Conservation (phyloP, 2,113 vertebrate genomes). For the Gallinago media region DNA sequence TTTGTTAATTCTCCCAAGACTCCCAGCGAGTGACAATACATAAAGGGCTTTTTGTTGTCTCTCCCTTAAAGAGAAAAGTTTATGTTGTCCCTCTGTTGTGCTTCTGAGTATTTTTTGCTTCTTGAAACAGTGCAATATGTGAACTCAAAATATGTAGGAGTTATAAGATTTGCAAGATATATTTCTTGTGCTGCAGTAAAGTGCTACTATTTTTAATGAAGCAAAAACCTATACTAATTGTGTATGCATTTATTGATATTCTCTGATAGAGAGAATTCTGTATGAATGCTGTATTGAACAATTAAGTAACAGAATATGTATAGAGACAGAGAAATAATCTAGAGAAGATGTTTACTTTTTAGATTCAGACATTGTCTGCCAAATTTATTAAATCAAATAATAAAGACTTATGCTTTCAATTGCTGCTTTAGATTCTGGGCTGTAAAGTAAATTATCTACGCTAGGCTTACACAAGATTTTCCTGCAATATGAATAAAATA, state of each 20-base stretch:
- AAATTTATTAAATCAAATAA: neutral
- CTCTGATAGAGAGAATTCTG: neutral
- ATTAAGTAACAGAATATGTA: neutral
- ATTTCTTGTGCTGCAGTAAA: neutral
- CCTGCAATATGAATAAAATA: rapidly evolving
- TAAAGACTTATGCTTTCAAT: neutral
- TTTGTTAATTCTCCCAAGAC: neutral
- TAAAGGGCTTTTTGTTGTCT: neutral
- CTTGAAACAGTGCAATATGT: neutral
- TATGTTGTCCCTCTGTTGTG: neutral
- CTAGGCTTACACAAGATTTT: neutral
- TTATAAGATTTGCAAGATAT: neutral
- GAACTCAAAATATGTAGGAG: constrained; percentile 1
- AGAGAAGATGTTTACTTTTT: neutral
- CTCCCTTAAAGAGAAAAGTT: neutral
- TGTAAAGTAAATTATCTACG: neutral
- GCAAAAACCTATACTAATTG: neutral
- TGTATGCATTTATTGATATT: neutral
- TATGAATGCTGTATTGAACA: neutral
- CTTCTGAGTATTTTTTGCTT: neutral
- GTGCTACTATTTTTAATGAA: neutral
- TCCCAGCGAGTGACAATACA: neutral
- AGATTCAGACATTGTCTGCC: neutral
- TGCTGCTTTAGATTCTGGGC: neutral
- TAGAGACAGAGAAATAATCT: neutral